phyloP scores from a whole-genome alignment of 2,888 invertebrate species.

The Lottia gigantea region DNA sequence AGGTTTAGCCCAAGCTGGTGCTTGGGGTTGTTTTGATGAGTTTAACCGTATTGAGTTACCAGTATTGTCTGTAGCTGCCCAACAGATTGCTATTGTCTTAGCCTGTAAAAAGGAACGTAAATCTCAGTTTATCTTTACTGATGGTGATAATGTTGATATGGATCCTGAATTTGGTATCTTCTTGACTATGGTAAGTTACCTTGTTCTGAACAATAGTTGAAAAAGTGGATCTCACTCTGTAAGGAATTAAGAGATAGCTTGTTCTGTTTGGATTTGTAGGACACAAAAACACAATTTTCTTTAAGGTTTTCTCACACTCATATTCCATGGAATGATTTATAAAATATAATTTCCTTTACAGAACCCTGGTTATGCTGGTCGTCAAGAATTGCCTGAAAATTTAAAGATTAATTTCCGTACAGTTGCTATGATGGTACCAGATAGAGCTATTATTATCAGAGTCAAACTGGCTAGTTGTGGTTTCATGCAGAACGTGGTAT shows the following conservation, averaged over 20 bases:
- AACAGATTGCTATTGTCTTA: constrained; percentile 92
- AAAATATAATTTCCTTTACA: constrained; percentile 70
- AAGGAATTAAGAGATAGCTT: too few relatives aligned
- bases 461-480: constrained; percentile 97
- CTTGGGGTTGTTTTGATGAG: constrained; percentile 98
- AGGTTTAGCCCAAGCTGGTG: constrained; percentile 92
- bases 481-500: constrained; percentile 92
- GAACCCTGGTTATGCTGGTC: constrained; percentile 97
- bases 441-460: constrained; percentile 94
- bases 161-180: constrained; percentile 97
- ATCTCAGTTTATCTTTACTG: constrained; percentile 90
- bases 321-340: background rate
- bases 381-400: constrained; percentile 96
- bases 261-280: background rate
- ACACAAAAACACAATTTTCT: background rate
- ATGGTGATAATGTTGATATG: constrained; percentile 92
- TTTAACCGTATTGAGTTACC: constrained; percentile 94
- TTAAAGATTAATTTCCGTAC: constrained; percentile 97
- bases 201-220: background rate
- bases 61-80: constrained; percentile 93
- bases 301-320: background rate
- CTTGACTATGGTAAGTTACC: constrained; percentile 86
- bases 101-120: constrained; percentile 94
- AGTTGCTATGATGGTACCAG: constrained; percentile 99
- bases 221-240: too few relatives aligned